These are phyloP conservation scores for Borostomias antarcticus DNA, from an alignment of 2,797 vertebrate genomes.

Conservation along the genomic window DNA sequence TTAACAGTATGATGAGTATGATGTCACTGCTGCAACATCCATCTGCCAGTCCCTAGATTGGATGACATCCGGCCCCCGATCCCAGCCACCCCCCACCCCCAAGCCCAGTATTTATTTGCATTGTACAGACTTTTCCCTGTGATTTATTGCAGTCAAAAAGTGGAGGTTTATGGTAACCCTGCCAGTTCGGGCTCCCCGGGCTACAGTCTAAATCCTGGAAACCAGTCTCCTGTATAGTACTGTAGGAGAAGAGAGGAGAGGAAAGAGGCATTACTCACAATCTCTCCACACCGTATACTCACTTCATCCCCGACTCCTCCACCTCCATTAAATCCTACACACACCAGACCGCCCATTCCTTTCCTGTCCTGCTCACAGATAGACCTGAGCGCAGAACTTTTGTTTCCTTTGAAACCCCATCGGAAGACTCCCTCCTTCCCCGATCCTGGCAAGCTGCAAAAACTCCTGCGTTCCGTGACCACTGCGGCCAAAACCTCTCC, in stretches of 20 bases:
- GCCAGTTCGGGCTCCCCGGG: slow-evolving; percentile 58
- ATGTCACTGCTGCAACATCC: slow-evolving; percentile 36
- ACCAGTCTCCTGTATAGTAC: slow-evolving; percentile 40
- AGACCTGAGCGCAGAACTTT: slow-evolving; percentile 8
- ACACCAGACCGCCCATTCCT: neutral
- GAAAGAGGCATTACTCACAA: slow-evolving; percentile 58
- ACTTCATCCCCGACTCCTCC: slow-evolving; percentile 17
- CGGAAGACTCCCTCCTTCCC: slow-evolving; percentile 19
- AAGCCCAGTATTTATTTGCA: slow-evolving; percentile 70
- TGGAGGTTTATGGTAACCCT: slow-evolving; percentile 57
- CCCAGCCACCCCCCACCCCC: slow-evolving; percentile 21
- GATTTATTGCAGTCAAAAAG: slow-evolving; percentile 67
- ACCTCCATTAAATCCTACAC: slow-evolving; percentile 13
- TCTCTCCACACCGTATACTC: slow-evolving; percentile 47
- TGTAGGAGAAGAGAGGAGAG: too few species aligned
- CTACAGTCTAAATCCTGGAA: slow-evolving; percentile 44
- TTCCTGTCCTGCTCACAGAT: neutral
- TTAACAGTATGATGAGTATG: slow-evolving; percentile 27
- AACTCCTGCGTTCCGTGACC: neutral
- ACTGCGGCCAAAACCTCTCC: slow-evolving; percentile 28
- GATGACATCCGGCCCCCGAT: slow-evolving; percentile 42
- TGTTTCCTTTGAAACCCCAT: slow-evolving; percentile 49
- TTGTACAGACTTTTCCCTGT: slow-evolving; percentile 55
- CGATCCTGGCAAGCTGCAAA: too few species aligned
- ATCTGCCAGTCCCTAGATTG: slow-evolving; percentile 36